Evolutionary conservation across 2,797 vertebrate genomes (phyloP).

Genomic region (Lycodopsis pacificus): DNA sequence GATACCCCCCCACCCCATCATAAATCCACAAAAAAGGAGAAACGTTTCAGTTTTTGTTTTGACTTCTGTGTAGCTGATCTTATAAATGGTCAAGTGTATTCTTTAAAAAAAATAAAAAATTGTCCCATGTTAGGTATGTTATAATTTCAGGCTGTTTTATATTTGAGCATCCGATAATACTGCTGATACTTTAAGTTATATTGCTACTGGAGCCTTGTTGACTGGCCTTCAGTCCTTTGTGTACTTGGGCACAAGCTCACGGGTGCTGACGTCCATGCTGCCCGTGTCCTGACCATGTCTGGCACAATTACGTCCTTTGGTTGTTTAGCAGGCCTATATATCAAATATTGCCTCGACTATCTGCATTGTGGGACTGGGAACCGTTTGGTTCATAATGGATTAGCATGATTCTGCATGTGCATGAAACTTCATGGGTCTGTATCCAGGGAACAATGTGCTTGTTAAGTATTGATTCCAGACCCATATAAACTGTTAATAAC

Average conservation of each 20-base stretch:
- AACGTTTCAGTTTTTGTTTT: not conserved
- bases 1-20: too few relatives aligned
- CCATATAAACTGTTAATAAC: slow-evolving; percentile 80
- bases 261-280: not conserved
- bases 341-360: not conserved
- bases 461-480: slow-evolving; percentile 54
- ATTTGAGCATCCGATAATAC: not conserved
- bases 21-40: too few relatives aligned
- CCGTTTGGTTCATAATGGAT: not conserved
- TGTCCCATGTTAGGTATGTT: not conserved
- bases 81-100: not conserved
- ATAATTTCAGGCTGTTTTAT: not conserved
- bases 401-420: not conserved
- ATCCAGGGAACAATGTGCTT: not conserved
- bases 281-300: not conserved
- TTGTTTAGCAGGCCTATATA: not conserved
- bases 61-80: not conserved
- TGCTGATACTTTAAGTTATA: not conserved
- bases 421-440: not conserved
- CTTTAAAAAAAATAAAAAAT: not conserved
- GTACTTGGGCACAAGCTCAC: not conserved
- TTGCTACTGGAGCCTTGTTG: not conserved
- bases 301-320: not conserved
- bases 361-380: not conserved
- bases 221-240: not conserved